These are phyloP conservation scores for Oncopeltus fasciatus DNA, from an alignment of 1,140 invertebrate genomes.

Conservation along the genomic window DNA sequence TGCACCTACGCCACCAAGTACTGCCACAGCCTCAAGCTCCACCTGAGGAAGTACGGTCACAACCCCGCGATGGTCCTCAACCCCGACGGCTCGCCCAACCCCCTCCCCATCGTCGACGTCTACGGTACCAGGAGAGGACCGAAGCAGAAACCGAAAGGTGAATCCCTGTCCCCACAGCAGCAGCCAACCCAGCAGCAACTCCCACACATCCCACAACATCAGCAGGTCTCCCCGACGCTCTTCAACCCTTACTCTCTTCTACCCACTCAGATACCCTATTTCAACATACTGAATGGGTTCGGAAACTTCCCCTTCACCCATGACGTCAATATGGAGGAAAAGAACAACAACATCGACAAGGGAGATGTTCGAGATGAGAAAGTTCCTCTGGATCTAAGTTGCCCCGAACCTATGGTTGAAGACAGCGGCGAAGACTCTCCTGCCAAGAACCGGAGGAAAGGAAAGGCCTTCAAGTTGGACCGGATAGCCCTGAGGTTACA, in stretches of 20 bases:
- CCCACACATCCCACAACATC: constrained; percentile 7
- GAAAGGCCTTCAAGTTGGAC: constrained; percentile 56
- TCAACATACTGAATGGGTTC: constrained; percentile 20
- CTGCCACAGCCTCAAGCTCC: constrained; percentile 91
- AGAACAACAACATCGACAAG: constrained; percentile 19
- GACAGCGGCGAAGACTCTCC: constrained; percentile 23
- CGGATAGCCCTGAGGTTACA: constrained; percentile 19
- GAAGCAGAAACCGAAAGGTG: constrained; percentile 41
- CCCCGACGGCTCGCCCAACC: constrained; percentile 73
- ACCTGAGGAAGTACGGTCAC: constrained; percentile 86
- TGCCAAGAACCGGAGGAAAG: constrained; percentile 59
- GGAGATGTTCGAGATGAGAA: constrained; percentile 6
- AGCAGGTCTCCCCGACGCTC: background rate
- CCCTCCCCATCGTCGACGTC: constrained; percentile 73
- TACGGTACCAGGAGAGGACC: constrained; percentile 78
- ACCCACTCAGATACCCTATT: constrained; percentile 22
- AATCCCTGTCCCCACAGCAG: background rate
- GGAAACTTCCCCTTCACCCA: constrained; percentile 10
- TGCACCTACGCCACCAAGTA: constrained; percentile 98
- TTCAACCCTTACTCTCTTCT: constrained; percentile 20
- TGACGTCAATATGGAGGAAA: constrained; percentile 14
- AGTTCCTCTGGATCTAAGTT: constrained; percentile 24
- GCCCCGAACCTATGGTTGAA: constrained; percentile 12
- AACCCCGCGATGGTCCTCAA: constrained; percentile 73
- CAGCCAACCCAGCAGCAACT: background rate